phyloP scores from a whole-genome alignment of 2,888 invertebrate genomes.

The Arrhopalites spinosus region DNA sequence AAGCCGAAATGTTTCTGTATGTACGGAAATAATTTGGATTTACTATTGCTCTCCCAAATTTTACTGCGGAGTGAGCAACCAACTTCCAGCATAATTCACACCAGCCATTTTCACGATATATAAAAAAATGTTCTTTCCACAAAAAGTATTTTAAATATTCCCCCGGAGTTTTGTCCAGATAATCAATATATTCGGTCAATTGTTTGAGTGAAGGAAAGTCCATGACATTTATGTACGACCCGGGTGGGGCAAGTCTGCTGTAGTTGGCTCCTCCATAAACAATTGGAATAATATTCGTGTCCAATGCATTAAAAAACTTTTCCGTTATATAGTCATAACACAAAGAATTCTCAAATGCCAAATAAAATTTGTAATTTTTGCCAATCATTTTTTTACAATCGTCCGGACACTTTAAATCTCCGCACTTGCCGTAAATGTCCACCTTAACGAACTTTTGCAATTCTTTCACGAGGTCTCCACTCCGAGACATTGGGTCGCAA shows the following conservation, averaged over 20 bases:
- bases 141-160: slow-evolving; percentile 48
- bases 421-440: slow-evolving; percentile 54
- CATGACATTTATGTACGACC: slow-evolving; percentile 58
- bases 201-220: slow-evolving; percentile 55
- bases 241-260: slow-evolving; percentile 54
- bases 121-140: slow-evolving; percentile 41
- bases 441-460: slow-evolving; percentile 50
- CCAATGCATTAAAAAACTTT: slow-evolving; percentile 43
- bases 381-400: slow-evolving; percentile 56
- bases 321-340: slow-evolving; percentile 47
- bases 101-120: not conserved
- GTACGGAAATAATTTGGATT: not conserved
- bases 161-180: slow-evolving; percentile 51
- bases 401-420: slow-evolving; percentile 13
- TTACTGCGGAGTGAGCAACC: not conserved
- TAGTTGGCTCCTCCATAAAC: slow-evolving; percentile 58
- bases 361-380: slow-evolving; percentile 45
- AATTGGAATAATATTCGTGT: slow-evolving; percentile 49
- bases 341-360: slow-evolving; percentile 44
- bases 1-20: not conserved
- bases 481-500: slow-evolving; percentile 44
- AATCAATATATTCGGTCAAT: slow-evolving; percentile 56
- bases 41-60: not conserved
- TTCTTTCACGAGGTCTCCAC: slow-evolving; percentile 48
- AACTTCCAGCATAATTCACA: not conserved